Conservation (phyloP, 2,888 invertebrate species). For the Bruchidius siliquastri region DNA sequence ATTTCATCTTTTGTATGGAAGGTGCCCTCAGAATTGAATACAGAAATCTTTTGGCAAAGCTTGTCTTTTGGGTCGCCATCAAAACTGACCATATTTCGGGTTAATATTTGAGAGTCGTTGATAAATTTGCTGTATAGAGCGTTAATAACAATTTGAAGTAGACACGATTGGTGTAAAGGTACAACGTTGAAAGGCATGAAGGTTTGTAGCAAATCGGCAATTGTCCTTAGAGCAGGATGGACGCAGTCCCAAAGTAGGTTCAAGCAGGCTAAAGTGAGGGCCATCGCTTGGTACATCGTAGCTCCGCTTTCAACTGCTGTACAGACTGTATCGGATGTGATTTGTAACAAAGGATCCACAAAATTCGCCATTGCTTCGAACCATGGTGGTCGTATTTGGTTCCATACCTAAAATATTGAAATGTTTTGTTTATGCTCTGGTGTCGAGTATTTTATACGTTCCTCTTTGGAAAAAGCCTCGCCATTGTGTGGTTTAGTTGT, state of each 20-base stretch:
- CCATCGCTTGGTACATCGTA: slow-evolving; percentile 78
- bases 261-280: slow-evolving; percentile 65
- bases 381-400: slow-evolving; percentile 75
- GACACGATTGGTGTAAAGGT: slow-evolving; percentile 66
- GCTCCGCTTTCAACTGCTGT: slow-evolving; percentile 70
- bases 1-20: slow-evolving; percentile 44
- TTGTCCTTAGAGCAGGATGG: slow-evolving; percentile 54
- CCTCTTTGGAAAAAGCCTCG: no score
- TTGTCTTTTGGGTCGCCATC: slow-evolving; percentile 10
- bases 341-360: slow-evolving; percentile 58
- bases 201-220: slow-evolving; percentile 59
- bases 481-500: no score
- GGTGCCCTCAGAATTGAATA: slow-evolving; percentile 30
- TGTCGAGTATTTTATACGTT: no score
- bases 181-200: slow-evolving; percentile 64
- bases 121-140: slow-evolving; percentile 62
- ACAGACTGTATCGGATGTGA: slow-evolving; percentile 63
- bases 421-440: no score
- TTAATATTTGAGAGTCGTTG: slow-evolving; percentile 47
- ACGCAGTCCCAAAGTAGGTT: slow-evolving; percentile 66
- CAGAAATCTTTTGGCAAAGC: slow-evolving; percentile 21
- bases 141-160: slow-evolving; percentile 67
- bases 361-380: slow-evolving; percentile 64
- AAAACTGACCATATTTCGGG: slow-evolving; percentile 29
- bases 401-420: slow-evolving; percentile 66